Evolutionary conservation across 1,140 invertebrate species (phyloP), one percentile per base, ranked within the genome.

Genomic region (Orussus abietinus): DNA sequence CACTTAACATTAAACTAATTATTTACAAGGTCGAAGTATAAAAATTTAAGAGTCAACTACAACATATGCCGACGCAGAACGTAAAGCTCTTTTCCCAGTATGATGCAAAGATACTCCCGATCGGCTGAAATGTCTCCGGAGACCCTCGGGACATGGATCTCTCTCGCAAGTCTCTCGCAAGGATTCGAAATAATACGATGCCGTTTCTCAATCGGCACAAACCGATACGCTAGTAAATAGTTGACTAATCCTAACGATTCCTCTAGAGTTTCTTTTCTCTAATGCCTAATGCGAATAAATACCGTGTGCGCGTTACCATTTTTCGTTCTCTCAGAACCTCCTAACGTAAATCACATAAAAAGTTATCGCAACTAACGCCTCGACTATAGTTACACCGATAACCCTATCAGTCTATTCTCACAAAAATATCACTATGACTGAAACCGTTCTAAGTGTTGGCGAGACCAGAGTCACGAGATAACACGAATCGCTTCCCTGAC

Each of bases 391-490:
- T 39, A 40, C 40, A 48, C 53, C 19, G 40, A 50, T 50, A 59
- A 56, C 39, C 25, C 53, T 59, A 59, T 59, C 57, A 59, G 57
- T 59, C 57, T 59, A 59, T 59, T 59, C 53, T 59, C 47, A 55
- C 50, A 56, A 56, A 51, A 51, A 56, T 54, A 54, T 59, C 56
- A 59, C 53, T 46, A 37, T 45, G 44, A 54, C 49, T 53, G 54
- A 52, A 58, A 43, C 19, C 39, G 47, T 42, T 35, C 11, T 3
- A 10, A 14, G 9, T 2, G 11, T n/a, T 12, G 15, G 31, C n/a
- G 22, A 25, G 6, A 25, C 22, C 22, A 25, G 22, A 25, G 22
- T 25, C 22, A n/a, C n/a, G n/a, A n/a, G n/a, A n/a, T n/a, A n/a
- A n/a, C n/a, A n/a, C n/a, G n/a, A n/a, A n/a, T n/a, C n/a, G n/a